These are phyloP conservation scores for Odobenus rosmarus DNA, from an alignment of 2,113 vertebrate species.

Conservation along the genomic window DNA sequence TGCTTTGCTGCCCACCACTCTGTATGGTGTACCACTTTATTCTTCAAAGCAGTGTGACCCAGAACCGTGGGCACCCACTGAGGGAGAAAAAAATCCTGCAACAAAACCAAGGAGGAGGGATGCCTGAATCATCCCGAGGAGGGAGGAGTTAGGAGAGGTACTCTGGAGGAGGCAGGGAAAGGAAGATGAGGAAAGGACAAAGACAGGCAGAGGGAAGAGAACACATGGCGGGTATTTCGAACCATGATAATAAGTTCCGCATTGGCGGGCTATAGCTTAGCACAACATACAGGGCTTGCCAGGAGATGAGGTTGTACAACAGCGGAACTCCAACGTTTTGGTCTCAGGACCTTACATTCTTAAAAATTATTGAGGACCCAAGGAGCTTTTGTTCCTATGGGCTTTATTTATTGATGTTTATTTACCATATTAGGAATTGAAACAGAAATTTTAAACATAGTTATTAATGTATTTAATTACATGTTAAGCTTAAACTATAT, in stretches of 20 bases:
- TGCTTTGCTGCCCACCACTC: background rate
- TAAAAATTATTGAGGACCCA: background rate
- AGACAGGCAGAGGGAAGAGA: background rate
- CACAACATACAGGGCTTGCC: background rate
- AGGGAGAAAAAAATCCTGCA: background rate
- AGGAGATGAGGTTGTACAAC: background rate
- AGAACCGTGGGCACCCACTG: no score
- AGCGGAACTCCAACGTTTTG: background rate
- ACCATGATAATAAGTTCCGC: fast-evolving
- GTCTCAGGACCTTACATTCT: background rate
- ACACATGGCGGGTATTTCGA: background rate
- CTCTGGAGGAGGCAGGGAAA: background rate
- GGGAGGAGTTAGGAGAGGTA: background rate
- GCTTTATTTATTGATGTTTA: background rate
- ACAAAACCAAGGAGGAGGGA: background rate
- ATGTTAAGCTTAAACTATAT: background rate
- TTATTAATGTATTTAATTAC: background rate
- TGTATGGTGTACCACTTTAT: background rate
- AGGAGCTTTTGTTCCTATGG: background rate
- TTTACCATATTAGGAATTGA: background rate
- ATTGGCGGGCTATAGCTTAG: background rate
- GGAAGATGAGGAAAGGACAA: background rate
- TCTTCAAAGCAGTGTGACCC: background rate
- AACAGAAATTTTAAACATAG: background rate
- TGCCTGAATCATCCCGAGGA: no score